Conservation (phyloP, 2,888 invertebrate species). For the Lithophane socia region DNA sequence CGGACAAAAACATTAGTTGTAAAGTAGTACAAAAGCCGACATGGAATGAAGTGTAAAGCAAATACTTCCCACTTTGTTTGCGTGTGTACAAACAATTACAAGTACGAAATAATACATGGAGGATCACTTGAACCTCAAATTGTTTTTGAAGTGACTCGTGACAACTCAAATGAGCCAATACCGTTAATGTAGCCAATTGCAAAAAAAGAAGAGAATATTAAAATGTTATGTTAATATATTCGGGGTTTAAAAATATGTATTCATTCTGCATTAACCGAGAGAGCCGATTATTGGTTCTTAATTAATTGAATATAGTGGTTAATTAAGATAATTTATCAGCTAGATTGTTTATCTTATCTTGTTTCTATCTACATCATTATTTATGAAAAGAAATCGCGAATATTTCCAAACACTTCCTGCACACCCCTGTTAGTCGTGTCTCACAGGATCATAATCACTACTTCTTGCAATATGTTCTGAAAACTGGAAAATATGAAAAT, state of each 20-base stretch:
- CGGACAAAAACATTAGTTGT: slow-evolving; percentile 34
- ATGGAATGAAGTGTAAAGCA: slow-evolving; percentile 64
- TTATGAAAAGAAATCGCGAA: slow-evolving; percentile 2
- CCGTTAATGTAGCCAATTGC: slow-evolving; percentile 67
- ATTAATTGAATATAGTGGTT: slow-evolving; percentile 2
- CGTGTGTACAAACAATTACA: slow-evolving; percentile 78
- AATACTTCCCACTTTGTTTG: slow-evolving; percentile 76
- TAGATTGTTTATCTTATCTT: background rate
- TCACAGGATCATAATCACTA: background rate
- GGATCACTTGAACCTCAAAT: slow-evolving; percentile 61
- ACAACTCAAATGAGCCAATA: slow-evolving; percentile 59
- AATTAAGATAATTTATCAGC: slow-evolving; percentile 35
- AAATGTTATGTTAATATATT: slow-evolving; percentile 10
- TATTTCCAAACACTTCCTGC: slow-evolving; percentile 6
- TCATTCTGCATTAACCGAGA: background rate
- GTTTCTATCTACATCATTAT: background rate
- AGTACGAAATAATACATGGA: slow-evolving; percentile 66
- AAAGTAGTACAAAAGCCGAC: slow-evolving; percentile 38
- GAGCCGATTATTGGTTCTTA: slow-evolving; percentile 1
- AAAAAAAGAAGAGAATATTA: slow-evolving; percentile 31
- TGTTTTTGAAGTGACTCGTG: slow-evolving; percentile 60
- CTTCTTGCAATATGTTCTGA: slow-evolving; percentile 28
- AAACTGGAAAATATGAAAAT: slow-evolving; percentile 36
- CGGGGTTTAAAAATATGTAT: background rate
- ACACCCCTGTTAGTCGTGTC: background rate